phyloP scores from a whole-genome alignment of 2,113 vertebrate species.

The Thalassarche chlororhynchos region DNA sequence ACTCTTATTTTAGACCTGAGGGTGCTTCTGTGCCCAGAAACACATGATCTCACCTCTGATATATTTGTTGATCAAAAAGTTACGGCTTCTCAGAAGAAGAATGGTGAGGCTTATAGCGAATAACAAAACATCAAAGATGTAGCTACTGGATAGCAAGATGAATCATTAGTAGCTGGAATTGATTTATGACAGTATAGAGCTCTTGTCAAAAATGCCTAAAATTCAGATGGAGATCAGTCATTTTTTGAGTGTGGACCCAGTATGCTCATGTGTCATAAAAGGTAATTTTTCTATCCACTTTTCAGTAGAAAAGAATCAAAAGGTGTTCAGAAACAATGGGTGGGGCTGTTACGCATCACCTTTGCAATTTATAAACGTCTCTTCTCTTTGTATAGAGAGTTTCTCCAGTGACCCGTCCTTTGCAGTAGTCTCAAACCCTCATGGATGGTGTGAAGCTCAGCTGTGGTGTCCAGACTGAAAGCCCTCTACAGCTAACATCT shows the following conservation, averaged over 20 bases:
- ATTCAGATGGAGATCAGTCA: fast-evolving
- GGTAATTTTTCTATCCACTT: not conserved
- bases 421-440: too few species aligned
- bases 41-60: not conserved
- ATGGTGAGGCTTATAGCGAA: not conserved
- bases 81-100: fast-evolving
- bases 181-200: not conserved
- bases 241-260: not conserved
- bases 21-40: not conserved
- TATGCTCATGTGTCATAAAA: fast-evolving
- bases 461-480: not conserved
- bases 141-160: not conserved
- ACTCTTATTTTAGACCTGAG: not conserved
- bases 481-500: not conserved
- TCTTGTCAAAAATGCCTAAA: not conserved
- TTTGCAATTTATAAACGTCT: not conserved
- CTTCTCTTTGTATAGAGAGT: not conserved
- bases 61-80: not conserved
- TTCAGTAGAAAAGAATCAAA: not conserved
- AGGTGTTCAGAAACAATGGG: not conserved
- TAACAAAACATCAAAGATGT: not conserved
- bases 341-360: not conserved
- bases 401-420: not conserved
- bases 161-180: not conserved
- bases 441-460: not conserved